These are phyloP conservation scores for Thyatira batis DNA, from an alignment of 2,888 invertebrate species.

Conservation along the genomic window DNA sequence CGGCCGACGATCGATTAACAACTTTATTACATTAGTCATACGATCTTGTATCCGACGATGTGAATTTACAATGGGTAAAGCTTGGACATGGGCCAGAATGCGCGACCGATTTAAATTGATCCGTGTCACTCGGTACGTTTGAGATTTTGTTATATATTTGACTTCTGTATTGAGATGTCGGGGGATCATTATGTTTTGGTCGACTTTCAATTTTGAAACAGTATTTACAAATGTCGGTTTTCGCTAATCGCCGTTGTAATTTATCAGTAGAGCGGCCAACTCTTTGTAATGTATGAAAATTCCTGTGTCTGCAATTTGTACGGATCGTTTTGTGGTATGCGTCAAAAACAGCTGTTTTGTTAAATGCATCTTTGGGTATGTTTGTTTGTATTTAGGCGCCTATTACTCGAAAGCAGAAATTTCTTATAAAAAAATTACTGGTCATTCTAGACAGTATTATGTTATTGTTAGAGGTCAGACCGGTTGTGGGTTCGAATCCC, in stretches of 20 bases:
- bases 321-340: slow-evolving; percentile 5
- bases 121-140: slow-evolving; percentile 15
- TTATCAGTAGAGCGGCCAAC: slow-evolving; percentile 27
- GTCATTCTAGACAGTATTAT: no score
- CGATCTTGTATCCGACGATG: slow-evolving; percentile 32
- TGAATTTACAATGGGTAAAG: slow-evolving; percentile 29
- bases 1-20: slow-evolving; percentile 35
- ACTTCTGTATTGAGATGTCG: background rate
- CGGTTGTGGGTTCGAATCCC: no score
- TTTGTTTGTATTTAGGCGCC: background rate
- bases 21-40: slow-evolving; percentile 39
- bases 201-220: slow-evolving; percentile 12
- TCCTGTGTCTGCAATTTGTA: slow-evolving; percentile 15
- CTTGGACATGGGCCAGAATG: slow-evolving; percentile 45
- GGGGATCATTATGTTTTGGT: slow-evolving; percentile 8
- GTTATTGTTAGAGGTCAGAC: no score
- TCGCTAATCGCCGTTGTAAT: slow-evolving; percentile 30
- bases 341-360: background rate
- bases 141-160: slow-evolving; percentile 7
- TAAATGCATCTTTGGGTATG: background rate
- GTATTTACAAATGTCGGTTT: slow-evolving; percentile 26
- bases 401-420: no score
- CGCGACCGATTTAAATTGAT: slow-evolving; percentile 32
- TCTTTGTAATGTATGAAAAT: slow-evolving; percentile 28
- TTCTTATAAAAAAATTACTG: no score